Evolutionary conservation across 2,113 vertebrate genomes (phyloP), one percentile per base, ranked within the genome.

Genomic region (Haemorhous mexicanus): DNA sequence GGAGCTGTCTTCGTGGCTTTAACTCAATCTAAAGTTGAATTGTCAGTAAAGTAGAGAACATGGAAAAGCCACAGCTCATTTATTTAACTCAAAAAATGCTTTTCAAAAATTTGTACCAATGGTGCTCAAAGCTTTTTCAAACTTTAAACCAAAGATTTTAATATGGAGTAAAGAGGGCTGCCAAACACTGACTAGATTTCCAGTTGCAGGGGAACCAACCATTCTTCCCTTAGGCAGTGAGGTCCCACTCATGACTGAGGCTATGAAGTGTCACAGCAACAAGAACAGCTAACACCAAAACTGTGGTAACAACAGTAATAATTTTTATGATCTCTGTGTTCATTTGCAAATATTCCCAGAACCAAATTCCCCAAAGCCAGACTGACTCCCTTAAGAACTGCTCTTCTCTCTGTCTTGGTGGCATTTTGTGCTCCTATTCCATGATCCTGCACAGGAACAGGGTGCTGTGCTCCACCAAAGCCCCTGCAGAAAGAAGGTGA

Each of bases 271-370:
- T 37, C 59, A 74, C 32, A 76, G 16, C 21, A 82, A 59, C 27
- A 83, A 75, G 39, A 83, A 50, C 10, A 28, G 23, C 20, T 33
- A 86, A 61, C 33, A 46, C 16, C 26, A 63, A 86, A 83, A 77
- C 22, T 61, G 27, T 56, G 14, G 1, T 55, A 93, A 55, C 11
- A 44, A 30, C 0, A 0, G 19, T 9, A 49, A 52, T 41, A 53
- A 33, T 76, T 84, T 50, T 56, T 47, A n/a, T 23, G 1, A 52
- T 30, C 21, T 70, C 30, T 24, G 5, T 61, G 5, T 28, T 43
- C 37, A 23, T 41, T 73, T 89, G 30, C 59, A 52, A 76, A 63
- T 11, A 69, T 47, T 69, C n/a, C 14, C 46, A 84, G 28, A 79
- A 52, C 2, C 1, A 69, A 66, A 73, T 73, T 84, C 12, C 19